Evolutionary conservation across 2,797 vertebrate species (phyloP).

Genomic region (Pempheris klunzingeri): DNA sequence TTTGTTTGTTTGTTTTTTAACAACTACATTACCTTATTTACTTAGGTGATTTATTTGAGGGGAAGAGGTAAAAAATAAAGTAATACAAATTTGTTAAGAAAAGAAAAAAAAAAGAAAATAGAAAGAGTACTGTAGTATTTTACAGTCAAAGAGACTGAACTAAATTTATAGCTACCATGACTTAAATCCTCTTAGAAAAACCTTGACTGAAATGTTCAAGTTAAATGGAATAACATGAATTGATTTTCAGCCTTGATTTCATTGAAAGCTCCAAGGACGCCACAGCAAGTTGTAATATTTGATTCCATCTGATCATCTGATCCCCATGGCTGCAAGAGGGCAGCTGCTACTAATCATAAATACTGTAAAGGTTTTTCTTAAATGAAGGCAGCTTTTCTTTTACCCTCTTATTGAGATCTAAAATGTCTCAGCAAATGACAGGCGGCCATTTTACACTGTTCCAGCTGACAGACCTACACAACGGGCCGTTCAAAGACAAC

Average conservation of each 20-base stretch:
- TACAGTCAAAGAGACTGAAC: neutral
- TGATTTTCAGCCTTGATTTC: neutral
- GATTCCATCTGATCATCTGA: constrained; percentile 10
- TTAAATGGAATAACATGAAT: neutral
- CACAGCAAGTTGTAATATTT: neutral
- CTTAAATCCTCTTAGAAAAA: neutral
- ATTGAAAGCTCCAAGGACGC: constrained; percentile 8
- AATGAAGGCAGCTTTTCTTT: constrained; percentile 3
- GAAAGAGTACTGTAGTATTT: too few relatives aligned
- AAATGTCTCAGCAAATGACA: constrained; percentile 6
- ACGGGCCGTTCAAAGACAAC: neutral
- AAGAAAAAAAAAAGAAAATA: too few relatives aligned
- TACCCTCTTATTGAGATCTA: constrained; percentile 1
- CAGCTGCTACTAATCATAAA: neutral
- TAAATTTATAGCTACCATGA: too few relatives aligned
- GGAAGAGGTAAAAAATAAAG: neutral
- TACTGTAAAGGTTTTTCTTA: neutral
- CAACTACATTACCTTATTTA: neutral
- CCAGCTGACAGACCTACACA: neutral
- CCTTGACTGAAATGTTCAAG: neutral
- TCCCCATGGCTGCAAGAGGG: neutral
- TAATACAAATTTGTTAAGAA: neutral
- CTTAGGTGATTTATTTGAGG: neutral
- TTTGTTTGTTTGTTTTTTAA: neutral
- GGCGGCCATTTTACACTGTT: constrained; percentile 17